Conservation (phyloP, 2,888 invertebrate genomes). For the Rhagonycha lutea region DNA sequence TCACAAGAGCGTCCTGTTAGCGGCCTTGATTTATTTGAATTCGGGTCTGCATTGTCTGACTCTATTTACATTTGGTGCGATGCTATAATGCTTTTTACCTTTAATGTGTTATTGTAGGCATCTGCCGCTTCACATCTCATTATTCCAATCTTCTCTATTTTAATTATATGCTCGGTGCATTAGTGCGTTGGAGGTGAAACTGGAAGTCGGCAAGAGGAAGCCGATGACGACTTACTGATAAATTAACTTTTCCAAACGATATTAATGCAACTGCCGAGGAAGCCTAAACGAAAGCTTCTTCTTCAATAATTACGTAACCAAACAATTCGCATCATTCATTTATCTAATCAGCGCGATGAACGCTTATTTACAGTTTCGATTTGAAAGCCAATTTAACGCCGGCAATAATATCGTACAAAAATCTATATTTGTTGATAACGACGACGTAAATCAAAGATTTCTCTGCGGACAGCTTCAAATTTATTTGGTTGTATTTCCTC, state of each 20-base stretch:
- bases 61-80: constrained; percentile 33
- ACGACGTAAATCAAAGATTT: not conserved
- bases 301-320: too few relatives aligned
- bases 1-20: constrained; percentile 52
- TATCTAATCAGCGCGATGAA: not conserved
- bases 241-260: too few relatives aligned
- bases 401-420: not conserved
- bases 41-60: constrained; percentile 50
- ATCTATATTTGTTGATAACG: not conserved
- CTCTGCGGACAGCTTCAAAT: not conserved
- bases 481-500: not conserved
- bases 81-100: constrained; percentile 25
- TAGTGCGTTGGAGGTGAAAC: not conserved
- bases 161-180: not conserved
- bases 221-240: not conserved
- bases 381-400: not conserved
- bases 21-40: constrained; percentile 53
- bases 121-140: constrained; percentile 16
- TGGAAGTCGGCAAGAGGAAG: not conserved
- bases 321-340: not conserved
- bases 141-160: not conserved
- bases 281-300: too few relatives aligned
- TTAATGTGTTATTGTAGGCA: constrained; percentile 14
- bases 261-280: too few relatives aligned
- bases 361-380: not conserved